Evolutionary conservation across 2,113 vertebrate species (phyloP).

Genomic region (Motacilla tschutschensis): DNA sequence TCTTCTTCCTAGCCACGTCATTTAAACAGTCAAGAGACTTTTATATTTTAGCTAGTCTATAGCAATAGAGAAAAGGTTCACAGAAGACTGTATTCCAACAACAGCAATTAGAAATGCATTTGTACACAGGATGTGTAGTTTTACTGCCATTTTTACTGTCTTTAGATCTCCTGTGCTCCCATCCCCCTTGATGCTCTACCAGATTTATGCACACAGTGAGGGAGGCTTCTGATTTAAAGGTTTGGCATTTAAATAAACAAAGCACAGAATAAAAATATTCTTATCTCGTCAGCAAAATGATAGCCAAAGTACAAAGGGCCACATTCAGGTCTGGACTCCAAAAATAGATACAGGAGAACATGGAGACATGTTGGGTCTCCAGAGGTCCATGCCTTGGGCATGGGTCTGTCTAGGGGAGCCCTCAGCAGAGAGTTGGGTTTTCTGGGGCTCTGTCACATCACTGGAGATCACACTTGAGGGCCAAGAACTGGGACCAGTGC

Average conservation of each 20-base stretch:
- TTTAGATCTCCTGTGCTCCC: background rate
- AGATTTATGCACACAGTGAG: background rate
- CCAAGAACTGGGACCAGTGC: background rate
- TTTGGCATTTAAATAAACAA: conserved; percentile 22
- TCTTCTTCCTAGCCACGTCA: background rate
- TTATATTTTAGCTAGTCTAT: background rate
- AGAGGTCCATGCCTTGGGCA: background rate
- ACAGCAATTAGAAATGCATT: conserved; percentile 3
- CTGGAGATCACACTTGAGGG: background rate
- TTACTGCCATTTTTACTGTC: conserved; percentile 4
- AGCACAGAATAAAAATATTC: background rate
- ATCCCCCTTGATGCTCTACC: background rate
- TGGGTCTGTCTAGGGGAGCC: background rate
- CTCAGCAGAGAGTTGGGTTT: background rate
- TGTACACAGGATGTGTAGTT: background rate
- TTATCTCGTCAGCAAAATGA: background rate
- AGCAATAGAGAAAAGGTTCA: background rate
- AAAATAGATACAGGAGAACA: background rate
- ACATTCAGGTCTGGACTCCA: background rate
- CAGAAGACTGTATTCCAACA: background rate
- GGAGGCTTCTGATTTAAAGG: conserved; percentile 21
- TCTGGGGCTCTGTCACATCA: background rate
- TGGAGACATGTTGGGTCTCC: background rate
- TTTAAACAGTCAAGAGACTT: conserved; percentile 8
- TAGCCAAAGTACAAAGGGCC: background rate